These are phyloP conservation scores for Megathymus violae DNA, from an alignment of 1,140 invertebrate species.

Conservation along the genomic window DNA sequence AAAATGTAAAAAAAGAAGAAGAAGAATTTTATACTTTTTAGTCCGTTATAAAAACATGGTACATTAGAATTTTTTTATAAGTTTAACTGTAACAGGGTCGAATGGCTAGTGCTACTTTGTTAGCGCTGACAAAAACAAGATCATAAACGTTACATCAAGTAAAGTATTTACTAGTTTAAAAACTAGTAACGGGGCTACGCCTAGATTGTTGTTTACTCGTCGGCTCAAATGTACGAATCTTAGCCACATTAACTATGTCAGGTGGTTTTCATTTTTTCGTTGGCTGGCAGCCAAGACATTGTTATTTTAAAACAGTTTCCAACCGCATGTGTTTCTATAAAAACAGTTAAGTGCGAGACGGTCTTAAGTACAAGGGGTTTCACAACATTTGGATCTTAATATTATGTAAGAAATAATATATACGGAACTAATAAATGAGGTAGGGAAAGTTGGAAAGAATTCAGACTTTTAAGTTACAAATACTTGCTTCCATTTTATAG, in stretches of 20 bases:
- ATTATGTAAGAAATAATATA: no score
- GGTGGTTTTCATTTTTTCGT: constrained; percentile 60
- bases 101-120: background rate
- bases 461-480: no score
- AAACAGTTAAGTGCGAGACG: background rate
- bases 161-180: constrained; percentile 31
- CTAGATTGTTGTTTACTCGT: constrained; percentile 34
- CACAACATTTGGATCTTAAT: no score
- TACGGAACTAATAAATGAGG: no score
- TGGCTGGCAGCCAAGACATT: constrained; percentile 60
- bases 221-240: constrained; percentile 42
- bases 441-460: no score
- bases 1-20: no score
- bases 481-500: no score
- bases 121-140: constrained; percentile 27
- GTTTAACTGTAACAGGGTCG: no score
- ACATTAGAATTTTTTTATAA: no score
- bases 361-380: background rate
- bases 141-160: constrained; percentile 25
- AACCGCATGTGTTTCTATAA: constrained; percentile 30
- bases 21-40: no score
- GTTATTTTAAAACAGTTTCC: constrained; percentile 54
- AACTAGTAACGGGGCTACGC: constrained; percentile 10
- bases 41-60: no score
- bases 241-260: constrained; percentile 50